Evolutionary conservation across 2,888 invertebrate genomes (phyloP).

Genomic region (Caprella mutica): DNA sequence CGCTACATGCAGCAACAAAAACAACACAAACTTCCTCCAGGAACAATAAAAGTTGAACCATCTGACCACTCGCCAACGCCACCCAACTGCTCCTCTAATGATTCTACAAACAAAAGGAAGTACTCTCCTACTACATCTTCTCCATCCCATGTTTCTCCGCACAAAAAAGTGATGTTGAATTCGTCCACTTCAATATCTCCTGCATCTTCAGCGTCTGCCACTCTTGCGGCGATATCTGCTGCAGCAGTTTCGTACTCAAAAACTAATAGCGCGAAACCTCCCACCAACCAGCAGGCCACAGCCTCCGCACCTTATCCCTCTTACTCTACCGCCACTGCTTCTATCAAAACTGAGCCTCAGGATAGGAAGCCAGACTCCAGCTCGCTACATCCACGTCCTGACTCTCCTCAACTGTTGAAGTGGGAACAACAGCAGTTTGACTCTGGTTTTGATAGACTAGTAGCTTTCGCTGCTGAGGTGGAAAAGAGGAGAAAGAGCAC

Average conservation of each 20-base stretch:
- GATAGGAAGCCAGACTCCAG: conserved; percentile 21
- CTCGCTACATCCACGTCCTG: too few relatives aligned
- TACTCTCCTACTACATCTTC: too few relatives aligned
- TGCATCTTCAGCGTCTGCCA: not conserved
- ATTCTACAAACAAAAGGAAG: too few relatives aligned
- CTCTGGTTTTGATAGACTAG: conserved; percentile 83
- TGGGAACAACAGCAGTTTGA: conserved; percentile 70
- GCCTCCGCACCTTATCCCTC: too few relatives aligned
- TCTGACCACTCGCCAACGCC: not conserved
- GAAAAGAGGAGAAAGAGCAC: conserved; percentile 43
- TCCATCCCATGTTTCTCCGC: not conserved
- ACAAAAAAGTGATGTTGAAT: too few relatives aligned
- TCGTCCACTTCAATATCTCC: not conserved
- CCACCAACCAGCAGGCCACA: too few relatives aligned
- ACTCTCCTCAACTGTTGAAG: conserved; percentile 29
- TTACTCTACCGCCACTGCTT: conserved; percentile 11
- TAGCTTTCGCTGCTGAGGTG: conserved; percentile 83
- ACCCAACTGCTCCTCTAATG: too few relatives aligned
- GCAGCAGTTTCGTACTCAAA: conserved; percentile 3
- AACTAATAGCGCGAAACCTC: too few relatives aligned
- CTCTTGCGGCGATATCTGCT: conserved; percentile 4
- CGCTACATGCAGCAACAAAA: conserved; percentile 14
- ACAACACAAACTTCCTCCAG: not conserved
- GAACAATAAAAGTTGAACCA: not conserved
- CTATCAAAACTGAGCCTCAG: conserved; percentile 24